Conservation (phyloP, 2,113 vertebrate genomes). For the Siniperca chuatsi region DNA sequence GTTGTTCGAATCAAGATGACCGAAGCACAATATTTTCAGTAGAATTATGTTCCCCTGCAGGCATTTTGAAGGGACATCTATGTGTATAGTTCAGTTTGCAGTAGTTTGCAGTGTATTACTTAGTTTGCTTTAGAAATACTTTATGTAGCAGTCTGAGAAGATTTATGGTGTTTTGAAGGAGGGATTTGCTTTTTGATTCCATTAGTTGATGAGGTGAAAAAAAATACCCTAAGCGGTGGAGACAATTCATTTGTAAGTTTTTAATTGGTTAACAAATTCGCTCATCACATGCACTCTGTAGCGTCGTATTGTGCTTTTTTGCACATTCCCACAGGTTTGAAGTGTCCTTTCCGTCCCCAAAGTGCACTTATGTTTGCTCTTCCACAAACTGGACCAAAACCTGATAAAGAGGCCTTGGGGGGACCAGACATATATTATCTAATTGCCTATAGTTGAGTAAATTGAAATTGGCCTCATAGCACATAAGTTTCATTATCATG, state of each 20-base stretch:
- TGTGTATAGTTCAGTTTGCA: constrained; percentile 37
- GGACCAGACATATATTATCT: constrained; percentile 5
- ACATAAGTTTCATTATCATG: constrained; percentile 18
- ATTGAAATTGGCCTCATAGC: not conserved
- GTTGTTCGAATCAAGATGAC: constrained; percentile 10
- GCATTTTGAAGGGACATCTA: constrained; percentile 39
- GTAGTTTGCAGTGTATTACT: constrained; percentile 29
- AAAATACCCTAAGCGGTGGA: not conserved
- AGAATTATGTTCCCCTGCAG: constrained; percentile 4
- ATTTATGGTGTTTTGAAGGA: constrained; percentile 41
- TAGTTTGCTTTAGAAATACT: constrained; percentile 40
- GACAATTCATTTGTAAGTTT: not conserved
- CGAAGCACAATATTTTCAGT: constrained; percentile 42
- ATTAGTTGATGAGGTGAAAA: not conserved
- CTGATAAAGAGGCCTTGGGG: constrained; percentile 11
- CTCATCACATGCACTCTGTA: constrained; percentile 3
- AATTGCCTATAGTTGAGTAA: not conserved
- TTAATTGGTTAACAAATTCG: not conserved
- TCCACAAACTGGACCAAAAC: constrained; percentile 57
- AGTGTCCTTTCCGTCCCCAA: constrained; percentile 71
- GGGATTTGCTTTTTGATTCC: constrained; percentile 19
- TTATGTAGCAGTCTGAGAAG: constrained; percentile 53
- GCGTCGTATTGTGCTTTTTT: constrained; percentile 1
- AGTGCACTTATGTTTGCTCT: constrained; percentile 76
- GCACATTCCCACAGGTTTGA: constrained; percentile 32